A percentile compares a stretch with the other conserved stretches of the same genome.
Conservation (phyloP, 2,797 vertebrate species). For the Cossypha caffra region DNA sequence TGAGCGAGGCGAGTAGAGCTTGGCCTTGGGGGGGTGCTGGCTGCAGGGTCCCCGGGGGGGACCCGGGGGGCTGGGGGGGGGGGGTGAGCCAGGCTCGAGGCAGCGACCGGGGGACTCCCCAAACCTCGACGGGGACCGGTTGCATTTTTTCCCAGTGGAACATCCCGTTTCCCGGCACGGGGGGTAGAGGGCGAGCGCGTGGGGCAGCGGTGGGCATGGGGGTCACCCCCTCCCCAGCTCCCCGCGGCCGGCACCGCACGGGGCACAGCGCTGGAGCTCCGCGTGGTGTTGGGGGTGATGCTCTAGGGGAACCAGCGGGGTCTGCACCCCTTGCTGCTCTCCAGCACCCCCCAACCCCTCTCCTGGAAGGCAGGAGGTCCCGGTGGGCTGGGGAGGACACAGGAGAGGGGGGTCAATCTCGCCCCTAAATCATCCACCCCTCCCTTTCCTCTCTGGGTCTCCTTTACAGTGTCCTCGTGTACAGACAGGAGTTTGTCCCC, state of each 20-base stretch:
- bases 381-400: background rate
- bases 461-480: constrained; percentile 91
- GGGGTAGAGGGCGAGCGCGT: background rate
- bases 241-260: background rate
- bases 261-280: background rate
- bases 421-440: background rate
- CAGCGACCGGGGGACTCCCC: background rate
- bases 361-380: background rate
- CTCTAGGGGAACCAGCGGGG: background rate
- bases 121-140: background rate
- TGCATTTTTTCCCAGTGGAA: background rate
- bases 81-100: background rate
- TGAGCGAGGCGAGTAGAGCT: constrained; percentile 66
- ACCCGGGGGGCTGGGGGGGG: background rate
- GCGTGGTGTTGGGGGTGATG: background rate
- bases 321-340: background rate
- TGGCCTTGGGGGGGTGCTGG: constrained; percentile 33
- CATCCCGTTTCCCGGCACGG: background rate
- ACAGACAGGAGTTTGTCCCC: constrained; percentile 97
- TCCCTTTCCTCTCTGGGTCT: constrained; percentile 44
- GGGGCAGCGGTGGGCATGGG: background rate
- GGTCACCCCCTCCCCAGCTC: background rate
- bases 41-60: constrained; percentile 1
- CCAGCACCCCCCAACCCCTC: background rate
- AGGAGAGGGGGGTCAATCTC: background rate